These are phyloP conservation scores for Neocrepidodera transversa DNA, from an alignment of 2,888 invertebrate species.

Conservation along the genomic window DNA sequence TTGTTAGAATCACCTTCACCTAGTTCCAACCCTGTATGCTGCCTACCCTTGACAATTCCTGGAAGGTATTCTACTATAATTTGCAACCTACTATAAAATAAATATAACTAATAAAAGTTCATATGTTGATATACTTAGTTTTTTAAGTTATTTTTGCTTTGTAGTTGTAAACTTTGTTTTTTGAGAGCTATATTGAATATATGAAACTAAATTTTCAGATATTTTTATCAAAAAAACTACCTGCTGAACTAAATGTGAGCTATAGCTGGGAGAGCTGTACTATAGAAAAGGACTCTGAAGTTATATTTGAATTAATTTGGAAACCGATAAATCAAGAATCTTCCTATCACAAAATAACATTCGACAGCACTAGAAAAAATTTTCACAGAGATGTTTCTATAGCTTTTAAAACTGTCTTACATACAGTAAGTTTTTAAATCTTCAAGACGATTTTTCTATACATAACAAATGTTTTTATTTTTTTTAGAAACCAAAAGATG, in stretches of 20 bases:
- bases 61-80: too few species aligned
- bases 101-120: too few species aligned
- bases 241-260: constrained; percentile 65
- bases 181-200: too few species aligned
- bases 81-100: too few species aligned
- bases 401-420: constrained; percentile 65
- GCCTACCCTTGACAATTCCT: too few species aligned
- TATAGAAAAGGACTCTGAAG: constrained; percentile 65
- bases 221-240: constrained; percentile 62
- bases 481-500: constrained; percentile 3
- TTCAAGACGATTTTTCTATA: constrained; percentile 1
- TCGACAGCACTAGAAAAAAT: constrained; percentile 67
- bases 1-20: too few species aligned
- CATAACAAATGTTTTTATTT: neutral
- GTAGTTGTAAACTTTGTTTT: too few species aligned
- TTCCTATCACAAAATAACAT: constrained; percentile 67
- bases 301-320: constrained; percentile 69
- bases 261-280: constrained; percentile 65
- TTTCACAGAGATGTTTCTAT: constrained; percentile 73
- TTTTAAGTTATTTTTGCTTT: too few species aligned
- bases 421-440: constrained; percentile 46
- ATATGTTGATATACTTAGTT: too few species aligned
- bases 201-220: constrained; percentile 62
- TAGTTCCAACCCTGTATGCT: too few species aligned
- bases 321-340: constrained; percentile 66